Base-by-base conservation (phyloP, 2,888 invertebrate genomes). In the Dynastes maya region DNA sequence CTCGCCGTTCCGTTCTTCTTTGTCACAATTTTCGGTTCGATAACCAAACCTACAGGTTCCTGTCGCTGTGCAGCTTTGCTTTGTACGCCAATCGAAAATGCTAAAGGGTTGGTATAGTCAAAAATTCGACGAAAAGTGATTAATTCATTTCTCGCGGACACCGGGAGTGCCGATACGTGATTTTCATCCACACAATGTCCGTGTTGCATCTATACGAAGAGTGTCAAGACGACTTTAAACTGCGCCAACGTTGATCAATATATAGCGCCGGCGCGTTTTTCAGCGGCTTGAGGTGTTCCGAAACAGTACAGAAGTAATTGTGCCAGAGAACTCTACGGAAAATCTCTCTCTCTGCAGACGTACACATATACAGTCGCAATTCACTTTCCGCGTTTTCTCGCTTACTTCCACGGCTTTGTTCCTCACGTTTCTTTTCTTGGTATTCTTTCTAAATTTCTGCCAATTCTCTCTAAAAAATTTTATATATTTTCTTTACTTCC, bases 181-280 rank as follows among this genome's bases (percentile, higher is more conserved):
- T 63, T 32, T 32, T 13, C 29, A 29, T 61, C 63, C 40, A 16
- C 16, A 55, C 16, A 8, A 22, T 55, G 16, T 22, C 22, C 55
- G n/a, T 0, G 6, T 55, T 8, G 22, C 22, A 55, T 16, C 55
- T 55, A 53, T 5, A 5, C n/a, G n/a, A 16, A 55, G 55, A 37
- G n/a, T 27, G 45, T 27, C 37, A 29, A 49, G 45, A 40, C 61
- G 72, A 61, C 61, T 74, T 74, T 74, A 61, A 74, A 74, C 79
- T 49, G 45, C 78, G 80, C 80, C 70, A 68, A 72, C 80, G 71
- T 76, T 80, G 83, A 83, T 83, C 83, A 82, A 83, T 83, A 83
- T 82, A 80, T 80, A 79, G 80, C 83, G 83, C 80, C 80, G 80
- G 82, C 83, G 82, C 83, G 80, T 27, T 63, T 64, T 76, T 55